phyloP scores from a whole-genome alignment of 2,797 vertebrate genomes.

The Aratinga solstitialis region DNA sequence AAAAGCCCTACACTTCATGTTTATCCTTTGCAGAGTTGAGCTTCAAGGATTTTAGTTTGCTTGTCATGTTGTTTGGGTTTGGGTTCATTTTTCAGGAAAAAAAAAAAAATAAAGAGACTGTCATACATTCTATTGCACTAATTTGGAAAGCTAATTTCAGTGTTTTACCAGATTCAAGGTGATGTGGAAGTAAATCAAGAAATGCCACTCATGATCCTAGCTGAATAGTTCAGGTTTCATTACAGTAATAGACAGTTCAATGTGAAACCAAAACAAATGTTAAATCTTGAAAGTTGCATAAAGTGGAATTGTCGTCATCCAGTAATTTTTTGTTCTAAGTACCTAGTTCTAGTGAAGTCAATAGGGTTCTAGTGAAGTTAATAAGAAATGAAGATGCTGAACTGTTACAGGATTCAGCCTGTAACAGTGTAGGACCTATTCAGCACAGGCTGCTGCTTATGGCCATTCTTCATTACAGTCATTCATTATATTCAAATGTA shows the following conservation, averaged over 20 bases:
- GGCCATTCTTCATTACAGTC: neutral
- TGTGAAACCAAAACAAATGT: neutral
- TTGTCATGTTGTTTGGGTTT: neutral
- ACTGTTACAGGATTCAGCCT: neutral
- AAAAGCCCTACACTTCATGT: neutral
- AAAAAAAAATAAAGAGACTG: rapidly evolving
- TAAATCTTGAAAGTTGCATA: neutral
- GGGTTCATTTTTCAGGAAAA: neutral
- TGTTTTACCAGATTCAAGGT: neutral
- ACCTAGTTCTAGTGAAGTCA: neutral
- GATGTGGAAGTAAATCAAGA: neutral
- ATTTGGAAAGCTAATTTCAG: neutral
- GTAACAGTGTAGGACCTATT: neutral
- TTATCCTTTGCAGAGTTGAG: neutral
- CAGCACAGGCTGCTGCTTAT: neutral
- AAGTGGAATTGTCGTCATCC: conserved; percentile 3
- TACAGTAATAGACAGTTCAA: neutral
- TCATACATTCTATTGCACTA: neutral
- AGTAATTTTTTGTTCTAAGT: neutral
- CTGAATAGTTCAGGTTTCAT: neutral
- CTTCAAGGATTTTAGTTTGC: neutral
- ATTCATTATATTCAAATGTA: neutral
- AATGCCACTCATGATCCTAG: rapidly evolving
- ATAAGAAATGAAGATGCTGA: neutral
- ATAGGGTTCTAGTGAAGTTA: neutral